Evolutionary conservation across 2,888 invertebrate genomes (phyloP).

Genomic region (Plutella xylostella): DNA sequence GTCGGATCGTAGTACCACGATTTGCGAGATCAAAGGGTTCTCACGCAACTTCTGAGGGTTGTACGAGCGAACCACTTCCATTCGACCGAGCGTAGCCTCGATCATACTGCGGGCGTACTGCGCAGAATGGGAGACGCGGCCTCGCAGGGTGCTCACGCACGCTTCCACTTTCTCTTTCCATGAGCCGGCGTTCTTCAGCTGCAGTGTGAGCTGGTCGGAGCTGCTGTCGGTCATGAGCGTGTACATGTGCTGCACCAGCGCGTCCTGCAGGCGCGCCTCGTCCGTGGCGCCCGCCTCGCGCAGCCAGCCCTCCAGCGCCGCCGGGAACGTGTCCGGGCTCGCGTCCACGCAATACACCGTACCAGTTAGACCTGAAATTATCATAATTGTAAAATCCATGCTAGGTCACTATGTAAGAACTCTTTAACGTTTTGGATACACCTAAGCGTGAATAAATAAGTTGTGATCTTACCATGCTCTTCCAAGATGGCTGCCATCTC

Average conservation of each 20-base stretch:
- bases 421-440: too few species aligned
- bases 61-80: constrained; percentile 8
- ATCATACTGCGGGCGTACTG: constrained; percentile 11
- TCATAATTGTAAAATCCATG: too few species aligned
- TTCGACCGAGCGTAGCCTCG: constrained; percentile 9
- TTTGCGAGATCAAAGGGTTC: constrained; percentile 9
- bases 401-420: too few species aligned
- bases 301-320: neutral
- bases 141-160: constrained; percentile 4
- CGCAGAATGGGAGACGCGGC: constrained; percentile 5
- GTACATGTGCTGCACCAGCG: constrained; percentile 6
- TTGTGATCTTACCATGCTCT: constrained; percentile 8
- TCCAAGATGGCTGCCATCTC: constrained; percentile 16
- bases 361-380: constrained; percentile 10
- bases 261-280: constrained; percentile 3
- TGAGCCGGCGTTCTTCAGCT: constrained; percentile 1
- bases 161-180: constrained; percentile 5
- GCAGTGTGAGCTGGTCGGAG: constrained; percentile 1
- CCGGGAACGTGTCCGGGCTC: constrained; percentile 4
- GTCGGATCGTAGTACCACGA: constrained; percentile 10
- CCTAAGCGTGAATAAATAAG: too few species aligned
- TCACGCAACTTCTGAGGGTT: neutral
- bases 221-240: neutral
- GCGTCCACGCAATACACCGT: constrained; percentile 14
- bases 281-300: neutral